Percentiles rank a stretch among this genome's conserved stretches.
These are phyloP conservation scores for Podarcis cretensis DNA, from an alignment of 2,113 vertebrate genomes.

Conservation along the genomic window DNA sequence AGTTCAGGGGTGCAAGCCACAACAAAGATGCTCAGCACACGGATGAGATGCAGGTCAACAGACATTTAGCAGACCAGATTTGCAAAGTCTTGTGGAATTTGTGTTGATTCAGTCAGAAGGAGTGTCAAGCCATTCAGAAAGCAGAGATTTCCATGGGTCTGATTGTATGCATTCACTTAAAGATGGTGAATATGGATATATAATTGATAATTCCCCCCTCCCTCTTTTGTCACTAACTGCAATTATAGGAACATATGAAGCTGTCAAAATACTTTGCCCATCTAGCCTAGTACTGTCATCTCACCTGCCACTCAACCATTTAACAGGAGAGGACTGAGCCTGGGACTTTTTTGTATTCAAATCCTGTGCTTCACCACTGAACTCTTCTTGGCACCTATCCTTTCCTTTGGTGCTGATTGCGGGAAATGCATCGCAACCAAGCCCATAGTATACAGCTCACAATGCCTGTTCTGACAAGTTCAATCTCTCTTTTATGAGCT, in stretches of 20 bases:
- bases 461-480: background rate
- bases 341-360: background rate
- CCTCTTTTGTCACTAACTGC: background rate
- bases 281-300: background rate
- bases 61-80: background rate
- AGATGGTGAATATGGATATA: background rate
- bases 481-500: slow-evolving; percentile 28
- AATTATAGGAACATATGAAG: background rate
- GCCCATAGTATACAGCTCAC: background rate
- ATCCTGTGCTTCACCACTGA: background rate
- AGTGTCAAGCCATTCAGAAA: background rate
- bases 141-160: background rate
- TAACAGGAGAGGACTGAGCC: background rate
- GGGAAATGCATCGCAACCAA: slow-evolving; percentile 16
- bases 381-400: background rate
- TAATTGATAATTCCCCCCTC: too few relatives aligned
- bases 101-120: background rate
- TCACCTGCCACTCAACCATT: background rate
- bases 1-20: background rate
- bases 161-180: background rate
- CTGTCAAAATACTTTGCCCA: too few relatives aligned
- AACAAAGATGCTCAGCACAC: background rate
- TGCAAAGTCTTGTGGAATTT: background rate
- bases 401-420: background rate
- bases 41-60: background rate